phyloP scores from a whole-genome alignment of 2,113 vertebrate genomes.

The Microtus oregoni region DNA sequence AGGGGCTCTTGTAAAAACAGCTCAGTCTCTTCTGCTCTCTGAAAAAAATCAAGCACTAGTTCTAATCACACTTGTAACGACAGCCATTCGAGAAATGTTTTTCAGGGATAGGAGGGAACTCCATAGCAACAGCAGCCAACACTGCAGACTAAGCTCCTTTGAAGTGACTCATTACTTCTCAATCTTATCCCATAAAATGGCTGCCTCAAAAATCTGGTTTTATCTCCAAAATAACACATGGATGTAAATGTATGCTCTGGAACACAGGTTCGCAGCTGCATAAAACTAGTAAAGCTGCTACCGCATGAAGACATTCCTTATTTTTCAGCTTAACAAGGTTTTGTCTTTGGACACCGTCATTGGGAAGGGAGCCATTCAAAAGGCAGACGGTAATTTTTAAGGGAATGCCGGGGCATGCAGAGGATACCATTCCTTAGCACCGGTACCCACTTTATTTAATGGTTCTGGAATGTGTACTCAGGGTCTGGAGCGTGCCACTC shows the following conservation, averaged over 20 bases:
- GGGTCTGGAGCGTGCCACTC: no score
- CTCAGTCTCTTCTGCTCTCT: background rate
- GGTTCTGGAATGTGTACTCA: background rate
- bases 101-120: background rate
- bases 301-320: background rate
- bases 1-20: background rate
- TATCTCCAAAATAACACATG: slow-evolving; percentile 27
- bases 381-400: background rate
- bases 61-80: slow-evolving; percentile 20
- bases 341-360: background rate
- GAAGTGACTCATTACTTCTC: background rate
- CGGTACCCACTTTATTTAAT: background rate
- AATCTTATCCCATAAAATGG: slow-evolving; percentile 9
- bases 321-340: background rate
- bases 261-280: background rate
- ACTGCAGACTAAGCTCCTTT: background rate
- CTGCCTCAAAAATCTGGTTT: slow-evolving; percentile 39
- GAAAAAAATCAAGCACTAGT: background rate
- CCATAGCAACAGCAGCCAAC: background rate
- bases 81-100: background rate
- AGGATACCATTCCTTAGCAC: background rate
- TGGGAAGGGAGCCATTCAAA: background rate
- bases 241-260: background rate
- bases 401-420: background rate
- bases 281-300: background rate